Evolutionary conservation across 2,888 invertebrate genomes (phyloP).

Genomic region (Heliconius charithonia): DNA sequence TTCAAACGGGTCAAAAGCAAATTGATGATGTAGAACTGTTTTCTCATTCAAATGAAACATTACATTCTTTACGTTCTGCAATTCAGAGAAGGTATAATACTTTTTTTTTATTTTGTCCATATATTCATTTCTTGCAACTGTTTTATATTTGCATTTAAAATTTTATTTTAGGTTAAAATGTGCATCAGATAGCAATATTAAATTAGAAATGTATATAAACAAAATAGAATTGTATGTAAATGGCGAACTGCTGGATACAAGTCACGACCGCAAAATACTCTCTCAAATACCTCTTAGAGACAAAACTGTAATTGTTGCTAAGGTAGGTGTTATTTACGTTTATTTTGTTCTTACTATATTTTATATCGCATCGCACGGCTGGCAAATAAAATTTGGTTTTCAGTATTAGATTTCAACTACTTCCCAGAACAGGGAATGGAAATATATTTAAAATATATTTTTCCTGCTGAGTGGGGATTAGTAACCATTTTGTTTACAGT

Average conservation of each 20-base stretch:
- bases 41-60: conserved; percentile 97
- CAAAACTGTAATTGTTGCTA: conserved; percentile 89
- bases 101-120: neutral
- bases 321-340: conserved; percentile 57
- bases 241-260: conserved; percentile 93
- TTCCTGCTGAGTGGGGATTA: neutral
- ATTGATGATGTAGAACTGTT: conserved; percentile 96
- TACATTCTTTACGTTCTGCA: conserved; percentile 92
- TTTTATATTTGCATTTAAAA: neutral
- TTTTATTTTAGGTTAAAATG: conserved; percentile 72
- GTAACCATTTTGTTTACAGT: neutral
- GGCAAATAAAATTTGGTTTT: neutral
- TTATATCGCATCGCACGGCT: neutral
- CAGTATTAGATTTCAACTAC: neutral
- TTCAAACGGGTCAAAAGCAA: conserved; percentile 93
- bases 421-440: neutral
- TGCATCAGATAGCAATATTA: conserved; percentile 86
- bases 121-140: neutral
- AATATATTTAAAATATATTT: neutral
- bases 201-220: conserved; percentile 95
- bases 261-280: conserved; percentile 93
- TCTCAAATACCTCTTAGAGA: conserved; percentile 93
- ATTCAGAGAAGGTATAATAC: conserved; percentile 85
- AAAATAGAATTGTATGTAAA: conserved; percentile 96
- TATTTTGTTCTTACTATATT: neutral